Conservation (phyloP, 2,797 vertebrate genomes). For the Pseudochirops cupreus region DNA sequence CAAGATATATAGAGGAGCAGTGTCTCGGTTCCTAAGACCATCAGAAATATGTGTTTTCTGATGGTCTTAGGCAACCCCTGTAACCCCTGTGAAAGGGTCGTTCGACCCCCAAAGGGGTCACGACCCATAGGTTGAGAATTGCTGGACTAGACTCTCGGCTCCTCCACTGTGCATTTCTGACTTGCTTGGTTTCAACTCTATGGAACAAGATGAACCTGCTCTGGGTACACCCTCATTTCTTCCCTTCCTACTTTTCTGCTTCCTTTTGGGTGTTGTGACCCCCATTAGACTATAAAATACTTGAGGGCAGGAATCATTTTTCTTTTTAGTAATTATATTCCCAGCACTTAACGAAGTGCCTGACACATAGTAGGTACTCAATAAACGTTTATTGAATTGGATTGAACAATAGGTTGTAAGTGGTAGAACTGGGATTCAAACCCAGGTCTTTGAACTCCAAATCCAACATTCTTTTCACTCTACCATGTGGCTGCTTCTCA, state of each 20-base stretch:
- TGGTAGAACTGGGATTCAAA: background rate
- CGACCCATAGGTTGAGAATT: too few species aligned
- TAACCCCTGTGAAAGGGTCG: too few species aligned
- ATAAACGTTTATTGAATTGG: background rate
- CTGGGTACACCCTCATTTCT: background rate
- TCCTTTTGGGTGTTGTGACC: background rate
- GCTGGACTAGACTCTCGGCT: background rate
- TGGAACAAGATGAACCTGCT: background rate
- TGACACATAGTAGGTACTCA: background rate
- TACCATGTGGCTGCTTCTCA: background rate
- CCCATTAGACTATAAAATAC: background rate
- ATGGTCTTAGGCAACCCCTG: too few species aligned
- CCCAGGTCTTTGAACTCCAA: background rate
- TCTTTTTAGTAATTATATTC: background rate
- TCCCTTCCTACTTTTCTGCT: background rate
- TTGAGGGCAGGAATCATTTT: background rate
- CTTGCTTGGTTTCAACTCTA: background rate
- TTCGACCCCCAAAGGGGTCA: too few species aligned
- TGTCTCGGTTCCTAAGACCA: too few species aligned
- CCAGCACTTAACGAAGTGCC: background rate
- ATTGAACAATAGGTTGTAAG: background rate
- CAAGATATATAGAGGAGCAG: too few species aligned
- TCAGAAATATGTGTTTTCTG: too few species aligned
- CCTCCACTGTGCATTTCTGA: background rate
- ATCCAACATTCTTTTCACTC: background rate